phyloP scores from a whole-genome alignment of 2,797 vertebrate species.

The Siniperca obscura region DNA sequence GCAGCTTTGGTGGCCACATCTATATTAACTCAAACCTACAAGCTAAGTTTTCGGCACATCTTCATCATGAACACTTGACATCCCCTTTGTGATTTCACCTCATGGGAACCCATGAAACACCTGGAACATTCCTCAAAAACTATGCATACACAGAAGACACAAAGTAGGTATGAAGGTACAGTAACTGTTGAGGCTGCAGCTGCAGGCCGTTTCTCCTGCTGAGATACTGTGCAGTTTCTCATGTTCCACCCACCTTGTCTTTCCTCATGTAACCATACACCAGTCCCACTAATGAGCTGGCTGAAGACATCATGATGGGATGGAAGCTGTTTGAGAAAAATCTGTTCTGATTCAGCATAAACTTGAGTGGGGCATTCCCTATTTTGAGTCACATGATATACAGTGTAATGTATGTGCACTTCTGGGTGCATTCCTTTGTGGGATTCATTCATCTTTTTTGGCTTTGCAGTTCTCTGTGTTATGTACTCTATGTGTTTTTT shows the following conservation, averaged over 20 bases:
- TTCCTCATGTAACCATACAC: slow-evolving; percentile 42
- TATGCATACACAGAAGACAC: slow-evolving; percentile 23
- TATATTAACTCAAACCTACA: slow-evolving; percentile 9
- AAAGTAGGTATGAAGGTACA: slow-evolving; percentile 7
- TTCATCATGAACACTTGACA: slow-evolving; percentile 28
- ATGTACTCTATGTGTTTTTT: slow-evolving; percentile 10
- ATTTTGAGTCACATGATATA: slow-evolving; percentile 28
- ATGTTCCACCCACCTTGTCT: slow-evolving; percentile 43
- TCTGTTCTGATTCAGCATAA: slow-evolving; percentile 31
- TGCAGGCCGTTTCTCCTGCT: slow-evolving; percentile 44
- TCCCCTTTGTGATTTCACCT: slow-evolving; percentile 48
- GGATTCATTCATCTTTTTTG: slow-evolving; percentile 41
- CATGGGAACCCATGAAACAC: slow-evolving; percentile 37
- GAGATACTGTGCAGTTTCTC: slow-evolving; percentile 12
- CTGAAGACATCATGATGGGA: slow-evolving; percentile 39
- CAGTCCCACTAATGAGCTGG: slow-evolving; percentile 43
- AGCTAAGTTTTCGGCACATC: slow-evolving; percentile 6
- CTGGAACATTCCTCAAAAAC: slow-evolving; percentile 44
- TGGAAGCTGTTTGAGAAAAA: slow-evolving; percentile 44
- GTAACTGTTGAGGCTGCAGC: slow-evolving; percentile 29
- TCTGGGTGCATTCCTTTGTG: slow-evolving; percentile 9
- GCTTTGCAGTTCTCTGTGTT: slow-evolving; percentile 16
- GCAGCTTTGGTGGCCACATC: slow-evolving; percentile 24
- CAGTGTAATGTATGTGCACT: slow-evolving; percentile 19
- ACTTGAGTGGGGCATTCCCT: slow-evolving; percentile 12